Conservation (phyloP, 2,797 vertebrate genomes). For the Scolopax bukidnonensis region DNA sequence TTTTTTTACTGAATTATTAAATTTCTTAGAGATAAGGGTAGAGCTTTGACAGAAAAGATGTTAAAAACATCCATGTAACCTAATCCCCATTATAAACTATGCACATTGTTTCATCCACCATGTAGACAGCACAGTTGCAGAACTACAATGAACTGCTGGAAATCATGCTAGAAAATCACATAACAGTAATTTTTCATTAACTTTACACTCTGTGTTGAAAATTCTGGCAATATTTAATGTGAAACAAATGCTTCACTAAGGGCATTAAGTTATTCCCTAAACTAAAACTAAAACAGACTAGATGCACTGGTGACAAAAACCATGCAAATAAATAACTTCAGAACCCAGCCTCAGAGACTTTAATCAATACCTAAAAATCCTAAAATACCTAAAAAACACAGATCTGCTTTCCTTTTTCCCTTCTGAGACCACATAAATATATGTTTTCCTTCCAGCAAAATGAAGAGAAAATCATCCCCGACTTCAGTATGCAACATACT, state of each 20-base stretch:
- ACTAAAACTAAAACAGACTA: not conserved
- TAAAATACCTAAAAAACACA: too few species aligned
- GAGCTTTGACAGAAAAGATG: not conserved
- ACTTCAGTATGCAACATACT: not conserved
- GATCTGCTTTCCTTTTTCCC: not conserved
- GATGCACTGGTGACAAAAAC: not conserved
- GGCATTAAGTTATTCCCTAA: not conserved
- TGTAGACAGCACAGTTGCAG: not conserved
- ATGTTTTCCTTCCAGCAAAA: not conserved
- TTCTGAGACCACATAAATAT: not conserved
- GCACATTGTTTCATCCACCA: not conserved
- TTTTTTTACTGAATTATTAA: not conserved
- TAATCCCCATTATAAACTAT: not conserved
- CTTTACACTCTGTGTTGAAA: not conserved
- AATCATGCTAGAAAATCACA: not conserved
- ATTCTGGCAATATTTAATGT: not conserved
- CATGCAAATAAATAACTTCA: not conserved
- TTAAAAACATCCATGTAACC: not conserved
- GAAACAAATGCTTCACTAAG: constrained; percentile 5
- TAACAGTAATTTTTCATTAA: not conserved
- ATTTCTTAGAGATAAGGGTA: not conserved
- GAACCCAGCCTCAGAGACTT: not conserved
- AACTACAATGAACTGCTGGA: not conserved
- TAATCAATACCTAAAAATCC: not conserved
- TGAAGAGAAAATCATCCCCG: not conserved